Conservation (phyloP, 1,140 invertebrate species). For the Holcopasites calliopsidis region DNA sequence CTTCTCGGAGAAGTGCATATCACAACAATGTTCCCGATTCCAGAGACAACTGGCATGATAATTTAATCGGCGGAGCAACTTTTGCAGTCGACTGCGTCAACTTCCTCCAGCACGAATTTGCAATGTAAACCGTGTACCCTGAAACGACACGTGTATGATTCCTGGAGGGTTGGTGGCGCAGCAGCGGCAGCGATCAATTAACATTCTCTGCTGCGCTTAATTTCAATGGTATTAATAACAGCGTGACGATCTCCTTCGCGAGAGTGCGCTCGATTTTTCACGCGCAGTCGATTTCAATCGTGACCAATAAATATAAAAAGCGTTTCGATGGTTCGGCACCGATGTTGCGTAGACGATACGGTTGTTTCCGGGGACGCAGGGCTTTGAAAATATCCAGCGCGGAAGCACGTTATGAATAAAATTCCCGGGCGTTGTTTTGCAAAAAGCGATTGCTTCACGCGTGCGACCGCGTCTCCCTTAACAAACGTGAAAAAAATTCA, state of each 20-base stretch:
- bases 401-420: slow-evolving; percentile 26
- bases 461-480: background rate
- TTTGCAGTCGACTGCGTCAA: slow-evolving; percentile 59
- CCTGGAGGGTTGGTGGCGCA: slow-evolving; percentile 34
- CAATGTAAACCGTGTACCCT: slow-evolving; percentile 72
- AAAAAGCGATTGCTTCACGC: slow-evolving; percentile 39
- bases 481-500: slow-evolving; percentile 35
- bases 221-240: slow-evolving; percentile 3
- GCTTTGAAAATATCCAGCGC: slow-evolving; percentile 37
- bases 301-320: slow-evolving; percentile 10
- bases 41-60: slow-evolving; percentile 49
- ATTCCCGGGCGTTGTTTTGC: slow-evolving; percentile 26
- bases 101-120: slow-evolving; percentile 73
- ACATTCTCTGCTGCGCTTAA: background rate
- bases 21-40: slow-evolving; percentile 22
- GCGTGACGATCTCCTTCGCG: background rate
- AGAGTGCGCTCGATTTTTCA: background rate
- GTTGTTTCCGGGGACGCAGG: slow-evolving; percentile 14
- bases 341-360: slow-evolving; percentile 35
- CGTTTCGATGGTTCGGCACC: slow-evolving; percentile 27
- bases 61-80: slow-evolving; percentile 74
- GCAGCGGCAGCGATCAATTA: too few species aligned
- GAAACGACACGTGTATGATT: slow-evolving; percentile 66
- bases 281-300: slow-evolving; percentile 19
- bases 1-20: slow-evolving; percentile 3